Evolutionary conservation across 2,797 vertebrate species (phyloP).

Genomic region (Tenualosa thibaudeaui): DNA sequence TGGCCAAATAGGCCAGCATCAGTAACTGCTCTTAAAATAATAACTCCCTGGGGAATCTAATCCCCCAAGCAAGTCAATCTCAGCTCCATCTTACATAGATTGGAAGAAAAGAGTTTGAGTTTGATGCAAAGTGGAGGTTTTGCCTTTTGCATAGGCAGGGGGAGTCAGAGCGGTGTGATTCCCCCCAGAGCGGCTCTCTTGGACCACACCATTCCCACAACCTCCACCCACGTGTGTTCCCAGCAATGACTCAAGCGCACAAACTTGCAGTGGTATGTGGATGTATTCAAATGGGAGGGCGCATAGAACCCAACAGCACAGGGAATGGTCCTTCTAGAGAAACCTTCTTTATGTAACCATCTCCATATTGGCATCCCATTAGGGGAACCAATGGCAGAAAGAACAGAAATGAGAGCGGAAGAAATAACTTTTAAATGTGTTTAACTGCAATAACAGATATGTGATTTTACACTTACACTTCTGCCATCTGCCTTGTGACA

Average conservation of each 20-base stretch:
- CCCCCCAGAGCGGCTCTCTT: not conserved
- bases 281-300: slow-evolving; percentile 11
- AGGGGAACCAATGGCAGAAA: not conserved
- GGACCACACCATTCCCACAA: not conserved
- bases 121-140: not conserved
- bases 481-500: not conserved
- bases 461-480: slow-evolving; percentile 9
- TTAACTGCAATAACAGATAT: not conserved
- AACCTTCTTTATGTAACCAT: not conserved
- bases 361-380: not conserved
- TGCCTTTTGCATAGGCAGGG: not conserved
- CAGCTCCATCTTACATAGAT: not conserved
- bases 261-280: slow-evolving; percentile 19
- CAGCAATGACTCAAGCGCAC: slow-evolving; percentile 9
- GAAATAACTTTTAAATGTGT: not conserved
- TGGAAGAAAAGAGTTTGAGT: not conserved
- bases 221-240: slow-evolving; percentile 22
- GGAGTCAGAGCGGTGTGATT: not conserved
- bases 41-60: not conserved
- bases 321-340: not conserved
- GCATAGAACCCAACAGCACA: not conserved
- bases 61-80: not conserved
- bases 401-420: not conserved
- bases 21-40: not conserved
- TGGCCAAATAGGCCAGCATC: not conserved